Evolutionary conservation across 1,140 invertebrate genomes (phyloP).

Genomic region (Danaus plexippus): DNA sequence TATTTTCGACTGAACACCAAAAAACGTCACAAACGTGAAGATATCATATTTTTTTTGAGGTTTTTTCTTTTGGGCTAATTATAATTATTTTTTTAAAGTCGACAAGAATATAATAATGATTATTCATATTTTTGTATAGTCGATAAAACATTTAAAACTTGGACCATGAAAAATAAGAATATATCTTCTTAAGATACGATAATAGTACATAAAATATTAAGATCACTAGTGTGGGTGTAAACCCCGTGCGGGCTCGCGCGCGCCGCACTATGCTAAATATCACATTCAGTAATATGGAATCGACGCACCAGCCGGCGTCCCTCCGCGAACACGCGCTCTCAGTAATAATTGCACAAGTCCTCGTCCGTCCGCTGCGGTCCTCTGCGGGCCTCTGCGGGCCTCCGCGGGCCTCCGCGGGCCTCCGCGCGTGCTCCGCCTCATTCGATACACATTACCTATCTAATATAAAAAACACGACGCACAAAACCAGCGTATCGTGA

Average conservation of each 20-base stretch:
- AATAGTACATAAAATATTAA: constrained; percentile 72
- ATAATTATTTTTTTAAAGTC: constrained; percentile 51
- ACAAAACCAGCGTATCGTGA: constrained; percentile 63
- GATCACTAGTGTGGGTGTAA: constrained; percentile 58
- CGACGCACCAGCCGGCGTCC: too few species aligned
- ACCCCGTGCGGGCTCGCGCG: constrained; percentile 34
- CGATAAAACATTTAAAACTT: constrained; percentile 72
- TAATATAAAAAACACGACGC: constrained; percentile 69
- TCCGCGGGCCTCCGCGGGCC: too few species aligned
- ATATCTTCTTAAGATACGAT: constrained; percentile 71
- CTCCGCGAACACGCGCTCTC: too few species aligned
- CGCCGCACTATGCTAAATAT: constrained; percentile 68
- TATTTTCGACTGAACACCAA: constrained; percentile 69
- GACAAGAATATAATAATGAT: constrained; percentile 71
- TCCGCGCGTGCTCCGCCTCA: too few species aligned
- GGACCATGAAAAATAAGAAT: constrained; percentile 72
- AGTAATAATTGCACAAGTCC: constrained; percentile 68
- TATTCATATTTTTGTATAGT: constrained; percentile 71
- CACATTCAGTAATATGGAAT: constrained; percentile 69
- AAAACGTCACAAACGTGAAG: constrained; percentile 69
- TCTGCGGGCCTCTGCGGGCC: too few species aligned
- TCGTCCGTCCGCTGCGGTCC: too few species aligned
- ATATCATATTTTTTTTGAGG: constrained; percentile 63
- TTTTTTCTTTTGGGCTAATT: constrained; percentile 64
- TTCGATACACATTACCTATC: constrained; percentile 59